Evolutionary conservation across 2,797 vertebrate genomes (phyloP), one percentile per base, ranked within the genome.

Genomic region (Notolabrus celidotus): DNA sequence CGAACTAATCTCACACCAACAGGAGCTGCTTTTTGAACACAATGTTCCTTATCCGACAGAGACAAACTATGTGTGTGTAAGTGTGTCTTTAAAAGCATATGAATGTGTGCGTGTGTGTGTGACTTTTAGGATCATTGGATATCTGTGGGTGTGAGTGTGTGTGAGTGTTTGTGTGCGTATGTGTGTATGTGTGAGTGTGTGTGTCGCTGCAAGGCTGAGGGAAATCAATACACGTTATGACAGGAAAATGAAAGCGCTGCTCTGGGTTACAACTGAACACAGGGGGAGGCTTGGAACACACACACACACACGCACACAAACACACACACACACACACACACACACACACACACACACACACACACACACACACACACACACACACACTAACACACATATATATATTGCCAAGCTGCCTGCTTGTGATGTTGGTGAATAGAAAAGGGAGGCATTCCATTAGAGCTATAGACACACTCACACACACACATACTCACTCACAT

Each of bases 191-290:
- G 10, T 34, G 33, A 66, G 68, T 66, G 72, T 69, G 55, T 36
- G 77, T 84, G 86, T 88, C 20, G 51, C 80, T 88, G 84, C 80
- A 86, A 92, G 86, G 88, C 83, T 88, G 82, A 81, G 76, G 87
- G 86, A 90, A 93, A 93, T 93, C 92, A 92, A 93, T 94, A 93
- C 86, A 84, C 89, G 86, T 94, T 93, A 92, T 94, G 91, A 92
- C 87, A 92, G 92, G 86, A 91, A 92, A 91, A 92, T 93, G 88
- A 92, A 93, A 93, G 88, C 75, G 45, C 86, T 90, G 90, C 90
- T 92, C 86, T 91, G 90, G 90, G 91, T 91, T 93, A 90, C 92
- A 91, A 90, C 86, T 88, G 85, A 92, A 90, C 87, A 83, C 86
- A 68, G 86, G 79, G 77, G 89, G 78, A 84, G 71, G 78, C 50